Evolutionary conservation across 2,797 vertebrate species (phyloP).

Genomic region (Hipposideros larvatus): DNA sequence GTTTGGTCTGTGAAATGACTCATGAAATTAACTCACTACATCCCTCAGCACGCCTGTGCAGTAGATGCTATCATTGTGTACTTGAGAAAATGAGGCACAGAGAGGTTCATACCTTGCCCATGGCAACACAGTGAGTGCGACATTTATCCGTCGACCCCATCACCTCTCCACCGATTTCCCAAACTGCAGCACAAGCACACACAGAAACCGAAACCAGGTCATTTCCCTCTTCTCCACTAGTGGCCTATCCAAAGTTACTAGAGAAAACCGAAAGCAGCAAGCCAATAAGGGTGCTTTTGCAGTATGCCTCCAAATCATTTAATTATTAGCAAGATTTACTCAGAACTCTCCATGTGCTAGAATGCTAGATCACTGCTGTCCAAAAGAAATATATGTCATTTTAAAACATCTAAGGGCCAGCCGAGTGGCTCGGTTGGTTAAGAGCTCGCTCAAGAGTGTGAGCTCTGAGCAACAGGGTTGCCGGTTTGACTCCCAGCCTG

Average conservation of each 20-base stretch:
- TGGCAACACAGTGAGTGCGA: background rate
- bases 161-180: background rate
- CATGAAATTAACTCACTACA: background rate
- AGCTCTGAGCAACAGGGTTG: no score
- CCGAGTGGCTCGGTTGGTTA: no score
- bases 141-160: background rate
- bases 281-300: background rate
- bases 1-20: conserved; percentile 9
- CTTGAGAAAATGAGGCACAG: background rate
- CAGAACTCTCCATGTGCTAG: background rate
- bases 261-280: background rate
- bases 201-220: background rate
- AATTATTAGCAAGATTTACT: background rate
- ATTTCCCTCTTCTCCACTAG: background rate
- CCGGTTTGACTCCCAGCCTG: no score
- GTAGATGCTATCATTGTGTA: background rate
- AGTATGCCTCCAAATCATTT: background rate
- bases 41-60: background rate
- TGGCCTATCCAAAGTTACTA: background rate
- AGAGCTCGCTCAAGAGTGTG: no score
- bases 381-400: background rate
- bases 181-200: background rate
- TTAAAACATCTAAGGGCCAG: background rate
- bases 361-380: background rate
- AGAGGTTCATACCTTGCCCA: background rate